A percentile compares a stretch with the other conserved stretches of the same genome.
phyloP scores from a whole-genome alignment of 92 coral and sea anemone genomes.

The Porites divaricata region DNA sequence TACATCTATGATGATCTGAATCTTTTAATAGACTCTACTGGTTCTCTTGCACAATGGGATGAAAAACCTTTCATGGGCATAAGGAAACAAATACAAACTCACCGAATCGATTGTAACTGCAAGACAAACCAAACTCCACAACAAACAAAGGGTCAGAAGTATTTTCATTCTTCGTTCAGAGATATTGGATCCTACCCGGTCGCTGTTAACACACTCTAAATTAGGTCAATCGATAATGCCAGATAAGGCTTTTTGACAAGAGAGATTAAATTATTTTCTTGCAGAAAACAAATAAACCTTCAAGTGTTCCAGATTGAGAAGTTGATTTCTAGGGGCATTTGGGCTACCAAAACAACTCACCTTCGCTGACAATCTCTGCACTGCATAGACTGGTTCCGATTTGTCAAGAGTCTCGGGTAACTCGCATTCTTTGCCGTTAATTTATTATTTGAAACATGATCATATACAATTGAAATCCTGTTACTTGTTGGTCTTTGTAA shows the following conservation, averaged over 20 bases:
- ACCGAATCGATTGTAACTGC: constrained; percentile 17
- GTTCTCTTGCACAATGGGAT: no score
- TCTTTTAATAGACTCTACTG: no score
- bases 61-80: not conserved
- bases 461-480: not conserved
- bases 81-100: not conserved
- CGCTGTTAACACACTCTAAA: not conserved
- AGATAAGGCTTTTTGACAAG: no score
- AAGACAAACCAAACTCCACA: constrained; percentile 31
- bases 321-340: no score
- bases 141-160: constrained; percentile 7
- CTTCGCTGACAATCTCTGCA: not conserved
- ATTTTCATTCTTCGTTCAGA: not conserved
- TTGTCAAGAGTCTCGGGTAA: not conserved
- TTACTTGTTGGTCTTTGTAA: not conserved
- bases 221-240: not conserved
- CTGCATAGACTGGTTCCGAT: not conserved
- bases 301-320: no score
- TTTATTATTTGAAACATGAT: constrained; percentile 11
- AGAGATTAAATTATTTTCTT: no score
- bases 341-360: no score
- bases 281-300: no score
- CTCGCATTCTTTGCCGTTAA: constrained; percentile 16
- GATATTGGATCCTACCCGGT: no score
- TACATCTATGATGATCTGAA: no score